Base-by-base conservation (phyloP, 1,140 invertebrate genomes). In the Panonychus citri region DNA sequence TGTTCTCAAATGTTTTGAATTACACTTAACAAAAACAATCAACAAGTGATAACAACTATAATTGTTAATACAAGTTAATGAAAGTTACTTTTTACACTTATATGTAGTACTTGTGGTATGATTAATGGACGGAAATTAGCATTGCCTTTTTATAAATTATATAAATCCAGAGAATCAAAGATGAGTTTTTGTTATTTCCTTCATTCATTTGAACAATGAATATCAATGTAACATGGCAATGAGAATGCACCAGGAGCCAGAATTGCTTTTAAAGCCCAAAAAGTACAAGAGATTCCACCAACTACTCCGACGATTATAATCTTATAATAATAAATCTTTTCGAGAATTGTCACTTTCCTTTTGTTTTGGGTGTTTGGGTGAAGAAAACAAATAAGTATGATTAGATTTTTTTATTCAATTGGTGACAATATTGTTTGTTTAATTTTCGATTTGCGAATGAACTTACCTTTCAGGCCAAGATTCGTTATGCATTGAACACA, bases 401-500 rank as follows among this genome's bases (percentile, higher is more conserved):
- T 21, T 46, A 24, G n/a, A 19, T 24, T 21, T 10, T n/a, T n/a
- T 43, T 1, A n/a, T 10, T n/a, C 13, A 19, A 46, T 15, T 46
- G 49, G 2, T 3, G 17, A 3, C 10, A 17, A 15, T 51, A 7
- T 17, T 2, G 15, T 24, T 0, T 3, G 5, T 7, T 5, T 7
- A 12, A 34, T 34, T 34, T 34, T 34, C 30, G 12, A 12, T 34
- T 34, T 34, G n/a, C n/a, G n/a, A n/a, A n/a, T n/a, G n/a, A n/a
- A 34, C 30, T 63, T 59, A 65, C 64, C 60, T 58, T 55, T 60
- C 56, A 7, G 57, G 62, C 64, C 63, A 65, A 27, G 62, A 51
- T 13, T 60, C 57, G 30, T 62, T 34, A 26, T 39, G 50, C 30
- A 46, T 42, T 1, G 42, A 57, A 39, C 64, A 65, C 1, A 83